Evolutionary conservation across 1,140 invertebrate species (phyloP), one percentile per base, ranked within the genome.

Genomic region (Odontomachus brunneus): DNA sequence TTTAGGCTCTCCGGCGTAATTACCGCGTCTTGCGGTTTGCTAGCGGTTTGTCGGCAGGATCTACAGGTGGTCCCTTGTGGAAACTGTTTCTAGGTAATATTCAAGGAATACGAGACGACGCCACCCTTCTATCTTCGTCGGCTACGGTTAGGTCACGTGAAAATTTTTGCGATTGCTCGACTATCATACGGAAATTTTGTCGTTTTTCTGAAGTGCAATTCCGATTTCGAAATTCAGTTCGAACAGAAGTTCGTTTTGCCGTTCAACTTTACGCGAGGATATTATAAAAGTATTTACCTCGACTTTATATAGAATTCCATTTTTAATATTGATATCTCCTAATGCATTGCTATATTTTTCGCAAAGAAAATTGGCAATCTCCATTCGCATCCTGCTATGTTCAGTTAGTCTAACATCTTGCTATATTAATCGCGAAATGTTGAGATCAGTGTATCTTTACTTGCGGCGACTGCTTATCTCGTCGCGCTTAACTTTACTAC

Each of bases 1-100:
- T 90, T 90, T 88, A 66, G 83, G 86, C 66, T 86, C 22, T 19
- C 65, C 83, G 82, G 73, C 88, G 88, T 90, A 91, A 91, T 91
- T 91, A 91, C 89, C 88, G 86, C 88, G 85, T 89, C 86, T 87
- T 91, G 90, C 85, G 90, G 90, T 90, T 90, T 87, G 86, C 90
- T 89, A 83, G 90, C 86, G 90, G 90, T 91, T 88, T 87, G 82
- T 86, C 81, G 83, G 83, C 57, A 81, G 81, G 55, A 33, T 69
- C 90, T 88, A 84, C 90, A 91, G 90, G 90, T 91, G 90, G 90
- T 91, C 90, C 81, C 75, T 72, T 57, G 49, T 24, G 80, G n/a
- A 84, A 78, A 75, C 44, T 59, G 62, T 49, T 62, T 22, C 81
- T 65, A 75, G 66, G 66, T 55, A 69, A 83, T 74, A 72, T 75